Evolutionary conservation across 2,113 vertebrate species (phyloP).

Genomic region (Glaucidium brasilianum): DNA sequence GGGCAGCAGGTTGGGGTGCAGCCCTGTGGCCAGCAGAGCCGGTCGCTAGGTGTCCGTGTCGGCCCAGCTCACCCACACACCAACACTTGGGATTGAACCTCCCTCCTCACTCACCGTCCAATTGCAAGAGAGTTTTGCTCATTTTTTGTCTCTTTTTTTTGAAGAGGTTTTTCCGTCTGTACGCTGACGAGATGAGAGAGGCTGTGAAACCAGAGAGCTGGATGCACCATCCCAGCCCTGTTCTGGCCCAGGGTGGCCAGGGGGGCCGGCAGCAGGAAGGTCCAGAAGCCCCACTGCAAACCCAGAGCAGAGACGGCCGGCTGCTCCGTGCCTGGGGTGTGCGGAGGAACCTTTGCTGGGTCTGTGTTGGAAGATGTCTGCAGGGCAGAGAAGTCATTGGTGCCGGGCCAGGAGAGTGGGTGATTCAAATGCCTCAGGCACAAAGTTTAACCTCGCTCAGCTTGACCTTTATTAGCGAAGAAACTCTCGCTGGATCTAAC

Average conservation of each 20-base stretch:
- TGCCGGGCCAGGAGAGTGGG: neutral
- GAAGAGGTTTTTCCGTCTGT: neutral
- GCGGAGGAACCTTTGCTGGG: neutral
- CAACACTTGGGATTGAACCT: neutral
- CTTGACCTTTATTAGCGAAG: conserved; percentile 54
- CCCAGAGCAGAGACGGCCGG: accelerated
- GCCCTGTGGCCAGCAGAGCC: neutral
- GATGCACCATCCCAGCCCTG: neutral
- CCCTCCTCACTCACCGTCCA: neutral
- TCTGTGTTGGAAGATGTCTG: neutral
- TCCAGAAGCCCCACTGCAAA: neutral
- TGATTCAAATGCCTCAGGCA: neutral
- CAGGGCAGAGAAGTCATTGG: neutral
- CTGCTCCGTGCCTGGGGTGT: neutral
- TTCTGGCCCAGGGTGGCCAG: accelerated
- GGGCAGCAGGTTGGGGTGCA: no score
- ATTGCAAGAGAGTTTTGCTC: accelerated
- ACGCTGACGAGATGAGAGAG: neutral
- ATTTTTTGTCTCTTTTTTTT: no score
- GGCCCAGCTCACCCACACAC: neutral
- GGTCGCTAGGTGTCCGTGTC: neutral
- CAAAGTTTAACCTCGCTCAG: neutral
- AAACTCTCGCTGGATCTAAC: neutral
- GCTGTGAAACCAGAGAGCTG: neutral
- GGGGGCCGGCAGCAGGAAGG: neutral